Evolutionary conservation across 2,113 vertebrate species (phyloP), one percentile per base, ranked within the genome.

Genomic region (Mus spicilegus): DNA sequence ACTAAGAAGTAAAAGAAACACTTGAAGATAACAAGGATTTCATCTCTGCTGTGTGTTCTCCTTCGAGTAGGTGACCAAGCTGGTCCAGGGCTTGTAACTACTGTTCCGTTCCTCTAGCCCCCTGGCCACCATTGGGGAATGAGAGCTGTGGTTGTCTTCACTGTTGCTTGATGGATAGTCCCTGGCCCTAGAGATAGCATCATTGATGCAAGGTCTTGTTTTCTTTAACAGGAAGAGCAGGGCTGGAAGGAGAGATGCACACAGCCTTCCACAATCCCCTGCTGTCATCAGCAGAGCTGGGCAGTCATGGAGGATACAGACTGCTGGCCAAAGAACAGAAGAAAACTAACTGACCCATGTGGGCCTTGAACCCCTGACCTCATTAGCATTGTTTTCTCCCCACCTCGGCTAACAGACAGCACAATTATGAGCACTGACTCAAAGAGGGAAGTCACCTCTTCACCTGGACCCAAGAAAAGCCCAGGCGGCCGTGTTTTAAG

Each of bases 351-450:
- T 94, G 89, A 96, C 89, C 91, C 93, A 93, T 70, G 49, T 91
- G 97, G 93, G 93, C 84, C 51, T 1, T 94, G 96, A 96, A 94
- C 97, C 87, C 46, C 58, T 96, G 96, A 95, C 96, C 96, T 97
- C 96, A 96, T 98, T 97, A 97, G 91, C 87, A 96, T 89, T 96
- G 95, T 95, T 97, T 96, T 95, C 94, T 94, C 46, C 75, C 84
- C 87, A 76, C 73, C 78, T 91, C 22, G 0, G 12, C 89, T 84
- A 70, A 94, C 89, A 93, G 90, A 95, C 85, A 87, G 95, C 94
- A 85, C 95, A 95, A 96, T 98, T 96, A 97, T 87, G 86, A 96
- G 78, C 63, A 92, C 78, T 1, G 58, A 95, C 81, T 95, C 96
- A 94, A 94, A 92, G 91, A 72, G 49, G 82, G 96, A 96, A 89